Percentiles rank a stretch among this genome's conserved stretches.
phyloP scores from a whole-genome alignment of 2,888 invertebrate species.

The Brenthis ino region DNA sequence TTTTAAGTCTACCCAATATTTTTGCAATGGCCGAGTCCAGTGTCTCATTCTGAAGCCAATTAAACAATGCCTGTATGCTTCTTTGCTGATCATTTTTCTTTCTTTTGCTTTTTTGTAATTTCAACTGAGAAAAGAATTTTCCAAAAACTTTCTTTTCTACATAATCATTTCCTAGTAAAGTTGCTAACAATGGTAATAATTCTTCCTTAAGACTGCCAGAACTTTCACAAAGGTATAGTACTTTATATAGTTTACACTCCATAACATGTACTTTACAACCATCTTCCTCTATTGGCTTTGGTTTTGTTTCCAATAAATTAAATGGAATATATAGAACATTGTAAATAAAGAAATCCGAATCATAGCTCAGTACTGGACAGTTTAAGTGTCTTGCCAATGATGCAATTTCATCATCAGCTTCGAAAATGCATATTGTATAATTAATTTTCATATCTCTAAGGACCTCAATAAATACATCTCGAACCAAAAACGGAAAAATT shows the following conservation, averaged over 20 bases:
- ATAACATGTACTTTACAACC: conserved; percentile 67
- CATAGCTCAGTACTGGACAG: conserved; percentile 95
- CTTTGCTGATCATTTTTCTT: conserved; percentile 84
- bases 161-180: conserved; percentile 95
- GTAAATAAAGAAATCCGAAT: conserved; percentile 97
- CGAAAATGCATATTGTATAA: conserved; percentile 89
- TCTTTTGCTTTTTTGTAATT: conserved; percentile 79
- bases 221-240: conserved; percentile 85
- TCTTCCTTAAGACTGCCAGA: conserved; percentile 86
- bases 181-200: conserved; percentile 90
- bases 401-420: conserved; percentile 95
- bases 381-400: conserved; percentile 88
- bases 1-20: conserved; percentile 84
- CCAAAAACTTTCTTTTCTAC: conserved; percentile 85
- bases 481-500: conserved; percentile 89
- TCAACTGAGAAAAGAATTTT: conserved; percentile 86
- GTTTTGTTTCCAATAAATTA: conserved; percentile 83
- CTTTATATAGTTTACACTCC: conserved; percentile 87
- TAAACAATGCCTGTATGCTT: conserved; percentile 86
- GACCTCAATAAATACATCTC: conserved; percentile 88
- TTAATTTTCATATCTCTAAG: conserved; percentile 84
- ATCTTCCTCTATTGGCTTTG: conserved; percentile 53
- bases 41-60: conserved; percentile 89
- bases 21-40: conserved; percentile 86
- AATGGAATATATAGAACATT: conserved; percentile 92